These are phyloP conservation scores for Ranitomeya variabilis DNA, from an alignment of 2,113 vertebrate species.

Conservation along the genomic window DNA sequence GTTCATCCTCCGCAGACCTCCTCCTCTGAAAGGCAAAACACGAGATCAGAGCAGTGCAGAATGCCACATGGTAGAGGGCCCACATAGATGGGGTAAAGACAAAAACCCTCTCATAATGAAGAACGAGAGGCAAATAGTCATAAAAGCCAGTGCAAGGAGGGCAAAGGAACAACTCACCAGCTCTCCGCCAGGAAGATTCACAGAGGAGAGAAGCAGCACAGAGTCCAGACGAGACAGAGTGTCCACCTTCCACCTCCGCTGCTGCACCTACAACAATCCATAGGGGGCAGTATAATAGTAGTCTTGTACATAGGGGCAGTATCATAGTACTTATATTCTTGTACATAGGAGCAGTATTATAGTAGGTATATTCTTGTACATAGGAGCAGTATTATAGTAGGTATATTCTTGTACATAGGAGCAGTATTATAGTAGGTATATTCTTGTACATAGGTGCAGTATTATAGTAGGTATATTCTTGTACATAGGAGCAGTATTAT, in stretches of 20 bases:
- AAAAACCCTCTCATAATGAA: no score
- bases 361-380: neutral
- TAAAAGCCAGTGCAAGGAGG: no score
- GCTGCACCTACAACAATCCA: constrained; percentile 80
- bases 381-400: constrained; percentile 1
- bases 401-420: neutral
- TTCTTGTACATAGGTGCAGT: neutral
- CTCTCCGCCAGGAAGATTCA: constrained; percentile 95
- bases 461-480: no score
- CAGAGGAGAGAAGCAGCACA: constrained; percentile 87
- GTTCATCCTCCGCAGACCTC: constrained; percentile 91
- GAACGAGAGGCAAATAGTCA: no score
- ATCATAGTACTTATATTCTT: neutral
- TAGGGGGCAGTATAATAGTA: neutral
- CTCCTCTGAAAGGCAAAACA: constrained; percentile 78
- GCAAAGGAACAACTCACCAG: constrained; percentile 78
- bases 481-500: neutral
- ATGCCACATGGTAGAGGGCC: neutral
- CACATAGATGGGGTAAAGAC: neutral
- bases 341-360: neutral
- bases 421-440: constrained; percentile 6
- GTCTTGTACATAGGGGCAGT: neutral
- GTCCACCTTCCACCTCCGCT: constrained; percentile 98
- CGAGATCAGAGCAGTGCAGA: neutral
- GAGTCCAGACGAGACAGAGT: constrained; percentile 93